phyloP scores from a whole-genome alignment of 2,888 invertebrate species.

The Cataglyphis livida region DNA sequence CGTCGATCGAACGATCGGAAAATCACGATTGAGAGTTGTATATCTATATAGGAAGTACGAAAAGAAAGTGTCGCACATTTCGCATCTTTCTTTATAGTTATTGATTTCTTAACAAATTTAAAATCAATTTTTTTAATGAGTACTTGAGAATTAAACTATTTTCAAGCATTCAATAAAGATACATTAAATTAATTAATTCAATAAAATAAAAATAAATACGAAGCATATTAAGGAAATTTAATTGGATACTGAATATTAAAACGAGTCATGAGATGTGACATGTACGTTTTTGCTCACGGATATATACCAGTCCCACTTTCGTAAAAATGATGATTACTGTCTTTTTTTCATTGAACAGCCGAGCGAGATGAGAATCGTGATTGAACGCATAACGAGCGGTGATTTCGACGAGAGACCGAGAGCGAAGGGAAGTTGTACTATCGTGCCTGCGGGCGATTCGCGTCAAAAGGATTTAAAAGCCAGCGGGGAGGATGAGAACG shows the following conservation, averaged over 20 bases:
- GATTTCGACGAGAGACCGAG: conserved; percentile 27
- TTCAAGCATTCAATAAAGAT: neutral
- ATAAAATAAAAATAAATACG: neutral
- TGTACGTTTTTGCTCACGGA: neutral
- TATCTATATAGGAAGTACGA: neutral
- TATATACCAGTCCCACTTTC: conserved; percentile 42
- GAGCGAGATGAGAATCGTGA: conserved; percentile 13
- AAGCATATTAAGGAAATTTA: neutral
- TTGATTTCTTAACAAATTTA: conserved; percentile 1
- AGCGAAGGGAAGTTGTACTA: conserved; percentile 34
- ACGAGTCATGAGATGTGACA: conserved; percentile 1
- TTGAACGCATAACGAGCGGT: conserved; percentile 16
- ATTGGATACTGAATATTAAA: neutral
- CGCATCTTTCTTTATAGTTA: neutral
- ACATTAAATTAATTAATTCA: neutral
- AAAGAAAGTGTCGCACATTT: neutral
- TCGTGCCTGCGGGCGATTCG: conserved; percentile 42
- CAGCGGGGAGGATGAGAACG: conserved; percentile 37
- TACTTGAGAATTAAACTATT: neutral
- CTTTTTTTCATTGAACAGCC: conserved; percentile 40
- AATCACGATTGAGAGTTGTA: neutral
- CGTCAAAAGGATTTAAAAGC: conserved; percentile 40
- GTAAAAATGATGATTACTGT: conserved; percentile 24
- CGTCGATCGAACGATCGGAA: conserved; percentile 25
- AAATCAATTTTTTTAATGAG: neutral